phyloP scores from a whole-genome alignment of 2,113 vertebrate species.

The Eurypyga helias region DNA sequence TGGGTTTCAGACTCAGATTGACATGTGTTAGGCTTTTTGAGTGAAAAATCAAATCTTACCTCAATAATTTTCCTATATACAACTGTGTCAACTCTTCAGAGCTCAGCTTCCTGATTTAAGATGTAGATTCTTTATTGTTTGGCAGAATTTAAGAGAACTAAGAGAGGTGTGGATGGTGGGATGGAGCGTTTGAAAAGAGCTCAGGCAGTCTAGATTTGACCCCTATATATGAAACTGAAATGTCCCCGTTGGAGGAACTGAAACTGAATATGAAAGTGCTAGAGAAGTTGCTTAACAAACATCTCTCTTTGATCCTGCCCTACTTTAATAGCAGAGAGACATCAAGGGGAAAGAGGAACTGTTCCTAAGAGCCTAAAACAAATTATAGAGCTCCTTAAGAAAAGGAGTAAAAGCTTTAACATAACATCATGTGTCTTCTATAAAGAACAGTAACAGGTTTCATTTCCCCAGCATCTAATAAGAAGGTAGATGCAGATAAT shows the following conservation, averaged over 20 bases:
- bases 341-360: not conserved
- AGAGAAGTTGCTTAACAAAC: not conserved
- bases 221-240: not conserved
- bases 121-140: not conserved
- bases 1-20: not conserved
- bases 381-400: not conserved
- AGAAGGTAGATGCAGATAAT: not conserved
- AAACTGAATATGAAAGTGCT: not conserved
- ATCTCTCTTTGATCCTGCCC: not conserved
- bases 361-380: not conserved
- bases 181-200: not conserved
- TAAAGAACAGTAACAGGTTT: not conserved
- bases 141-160: not conserved
- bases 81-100: not conserved
- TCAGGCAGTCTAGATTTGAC: not conserved
- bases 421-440: not conserved
- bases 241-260: not conserved
- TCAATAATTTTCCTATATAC: not conserved
- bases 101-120: not conserved
- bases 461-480: not conserved
- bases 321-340: not conserved
- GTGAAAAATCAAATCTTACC: not conserved
- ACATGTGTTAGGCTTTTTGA: not conserved
- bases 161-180: not conserved
- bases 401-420: not conserved